These are phyloP conservation scores for Ernsta delagoae DNA, from an alignment of 2,888 invertebrate genomes.

Conservation along the genomic window DNA sequence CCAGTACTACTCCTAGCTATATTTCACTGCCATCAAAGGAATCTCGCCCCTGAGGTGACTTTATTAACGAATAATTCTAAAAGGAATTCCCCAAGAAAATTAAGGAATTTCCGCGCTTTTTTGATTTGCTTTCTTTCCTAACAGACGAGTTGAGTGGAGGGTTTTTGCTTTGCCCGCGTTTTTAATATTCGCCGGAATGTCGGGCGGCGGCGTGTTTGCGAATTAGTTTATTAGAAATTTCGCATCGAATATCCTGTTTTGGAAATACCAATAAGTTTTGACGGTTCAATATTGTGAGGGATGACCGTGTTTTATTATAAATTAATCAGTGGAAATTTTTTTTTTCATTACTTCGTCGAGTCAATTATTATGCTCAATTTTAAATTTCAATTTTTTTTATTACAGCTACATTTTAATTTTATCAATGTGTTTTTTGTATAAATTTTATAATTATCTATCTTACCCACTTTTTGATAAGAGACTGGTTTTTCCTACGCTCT, in stretches of 20 bases:
- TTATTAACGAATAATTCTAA: conserved; percentile 59
- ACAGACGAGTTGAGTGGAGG: conserved; percentile 48
- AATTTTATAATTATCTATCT: no score
- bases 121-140: conserved; percentile 56
- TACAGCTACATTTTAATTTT: conserved; percentile 5
- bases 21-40: conserved; percentile 80
- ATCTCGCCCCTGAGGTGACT: conserved; percentile 55
- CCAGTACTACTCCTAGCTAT: conserved; percentile 56
- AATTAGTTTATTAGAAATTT: conserved; percentile 61
- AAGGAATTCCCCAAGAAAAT: conserved; percentile 72
- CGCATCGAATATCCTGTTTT: conserved; percentile 39
- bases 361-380: conserved; percentile 5
- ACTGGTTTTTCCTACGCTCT: no score
- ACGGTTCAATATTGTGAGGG: conserved; percentile 25
- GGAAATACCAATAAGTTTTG: conserved; percentile 40
- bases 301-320: conserved; percentile 31
- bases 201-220: conserved; percentile 47
- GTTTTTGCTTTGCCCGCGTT: conserved; percentile 49
- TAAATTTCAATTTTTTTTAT: not conserved
- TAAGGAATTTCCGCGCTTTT: conserved; percentile 69
- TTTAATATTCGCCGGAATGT: conserved; percentile 58
- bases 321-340: conserved; percentile 23
- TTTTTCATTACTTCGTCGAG: no score
- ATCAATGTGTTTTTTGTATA: no score
- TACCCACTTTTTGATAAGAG: no score